Base-by-base conservation (phyloP, 2,888 invertebrate species). In the Acronicta leporina region DNA sequence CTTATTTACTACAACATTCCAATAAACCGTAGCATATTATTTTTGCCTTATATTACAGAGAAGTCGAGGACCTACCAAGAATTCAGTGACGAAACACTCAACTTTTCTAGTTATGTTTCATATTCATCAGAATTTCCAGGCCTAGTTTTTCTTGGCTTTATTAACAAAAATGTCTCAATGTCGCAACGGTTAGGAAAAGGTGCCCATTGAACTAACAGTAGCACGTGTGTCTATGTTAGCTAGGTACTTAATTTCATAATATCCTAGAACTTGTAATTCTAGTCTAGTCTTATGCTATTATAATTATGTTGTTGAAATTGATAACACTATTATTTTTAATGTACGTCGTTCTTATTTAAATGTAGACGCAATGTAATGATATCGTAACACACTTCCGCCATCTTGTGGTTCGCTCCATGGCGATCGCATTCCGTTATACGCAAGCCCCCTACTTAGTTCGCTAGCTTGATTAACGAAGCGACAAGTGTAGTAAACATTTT, bases 381-480 rank as follows among this genome's bases (percentile, higher is more conserved):
- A 73, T 68, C 65, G 67, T 68, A 66, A 72, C 73, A 74, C 56
- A 70, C 73, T 79, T 84, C 79, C 82, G 79, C 80, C 78, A 79
- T 80, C 77, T 79, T 66, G 72, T 61, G 63, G 64, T 65, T 59
- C 58, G 63, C 65, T 71, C 49, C 50, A 65, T 58, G 52, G 64
- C 74, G 73, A 81, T 77, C 82, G 79, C 86, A 83, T 88, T 87
- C 90, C 90, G 90, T 89, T 90, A 88, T 79, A 56, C 60, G 53
- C 62, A 41, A 64, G 59, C 62, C 70, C 57, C 50, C 57, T 67
- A 83, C 75, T 75, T 64, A 71, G 56, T 47, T 72, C 75, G 67
- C 62, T 58, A 68, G 79, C 82, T 79, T 85, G 78, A 74, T 77
- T 77, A 79, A 73, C 80, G 78, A 82, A 81, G 78, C 76, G 74